Percentiles rank a stretch among this genome's conserved stretches.
These are phyloP conservation scores for Malurus splendens DNA, from an alignment of 2,797 vertebrate genomes.

Conservation along the genomic window DNA sequence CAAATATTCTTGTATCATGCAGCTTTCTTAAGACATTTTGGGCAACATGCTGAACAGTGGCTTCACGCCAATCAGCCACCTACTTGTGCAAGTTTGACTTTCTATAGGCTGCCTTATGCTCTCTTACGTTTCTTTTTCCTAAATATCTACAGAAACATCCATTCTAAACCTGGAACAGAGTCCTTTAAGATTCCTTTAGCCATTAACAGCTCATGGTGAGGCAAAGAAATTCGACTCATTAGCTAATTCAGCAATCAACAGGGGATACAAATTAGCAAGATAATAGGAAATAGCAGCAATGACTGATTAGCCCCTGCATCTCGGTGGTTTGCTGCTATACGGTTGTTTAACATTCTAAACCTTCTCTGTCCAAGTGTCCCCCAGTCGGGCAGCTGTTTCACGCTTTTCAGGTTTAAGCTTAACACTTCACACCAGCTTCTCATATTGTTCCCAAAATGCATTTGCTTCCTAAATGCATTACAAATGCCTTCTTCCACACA, in stretches of 20 bases:
- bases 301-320: background rate
- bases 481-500: background rate
- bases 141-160: conserved; percentile 1
- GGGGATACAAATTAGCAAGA: background rate
- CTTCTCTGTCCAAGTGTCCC: background rate
- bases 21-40: conserved; percentile 17
- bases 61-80: conserved; percentile 36
- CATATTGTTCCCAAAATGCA: background rate
- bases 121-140: background rate
- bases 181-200: background rate
- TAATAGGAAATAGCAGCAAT: background rate
- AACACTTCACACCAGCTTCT: background rate
- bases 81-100: conserved; percentile 13
- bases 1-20: background rate
- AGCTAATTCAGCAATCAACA: background rate
- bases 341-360: background rate
- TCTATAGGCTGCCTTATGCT: background rate
- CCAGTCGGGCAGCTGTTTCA: background rate
- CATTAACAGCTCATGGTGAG: background rate
- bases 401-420: background rate
- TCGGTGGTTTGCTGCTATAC: background rate
- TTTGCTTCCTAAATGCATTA: background rate
- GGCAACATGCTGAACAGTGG: background rate
- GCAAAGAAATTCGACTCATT: conserved; percentile 3
- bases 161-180: background rate